phyloP scores from a whole-genome alignment of 2,888 invertebrate genomes.

The Hedya salicella region DNA sequence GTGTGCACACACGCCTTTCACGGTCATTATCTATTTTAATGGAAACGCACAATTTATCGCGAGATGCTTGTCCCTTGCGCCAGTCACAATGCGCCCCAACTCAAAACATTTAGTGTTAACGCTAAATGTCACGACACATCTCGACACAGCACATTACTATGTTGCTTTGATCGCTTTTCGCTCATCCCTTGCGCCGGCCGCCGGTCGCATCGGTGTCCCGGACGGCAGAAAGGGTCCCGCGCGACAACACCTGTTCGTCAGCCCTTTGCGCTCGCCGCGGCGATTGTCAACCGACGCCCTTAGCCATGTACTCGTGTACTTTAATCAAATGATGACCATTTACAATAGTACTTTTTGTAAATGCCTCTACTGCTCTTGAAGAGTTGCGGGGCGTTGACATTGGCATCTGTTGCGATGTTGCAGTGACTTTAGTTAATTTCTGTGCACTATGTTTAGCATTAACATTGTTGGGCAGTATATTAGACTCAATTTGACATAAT shows the following conservation, averaged over 20 bases:
- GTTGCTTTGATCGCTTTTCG: conserved; percentile 9
- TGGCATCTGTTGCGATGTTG: background rate
- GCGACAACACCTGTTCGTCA: conserved; percentile 80
- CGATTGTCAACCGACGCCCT: conserved; percentile 70
- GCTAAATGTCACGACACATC: no score
- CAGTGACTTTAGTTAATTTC: no score
- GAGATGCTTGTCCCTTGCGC: no score
- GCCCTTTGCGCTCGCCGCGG: conserved; percentile 74
- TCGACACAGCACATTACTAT: no score
- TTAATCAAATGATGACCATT: conserved; percentile 38
- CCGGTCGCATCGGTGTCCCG: conserved; percentile 29
- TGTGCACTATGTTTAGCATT: no score
- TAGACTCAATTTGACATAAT: no score
- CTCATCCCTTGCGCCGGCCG: background rate
- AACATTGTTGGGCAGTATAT: no score
- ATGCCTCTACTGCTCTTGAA: background rate
- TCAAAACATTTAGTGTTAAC: no score
- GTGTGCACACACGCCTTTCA: no score
- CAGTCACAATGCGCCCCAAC: no score
- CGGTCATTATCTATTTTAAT: no score
- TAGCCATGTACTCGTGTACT: conserved; percentile 42
- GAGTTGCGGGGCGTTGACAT: background rate
- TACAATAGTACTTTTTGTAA: conserved; percentile 34
- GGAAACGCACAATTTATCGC: no score
- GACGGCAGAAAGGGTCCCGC: conserved; percentile 56